Evolutionary conservation across 2,888 invertebrate genomes (phyloP).

Genomic region (Eumacrocentrus americanus): DNA sequence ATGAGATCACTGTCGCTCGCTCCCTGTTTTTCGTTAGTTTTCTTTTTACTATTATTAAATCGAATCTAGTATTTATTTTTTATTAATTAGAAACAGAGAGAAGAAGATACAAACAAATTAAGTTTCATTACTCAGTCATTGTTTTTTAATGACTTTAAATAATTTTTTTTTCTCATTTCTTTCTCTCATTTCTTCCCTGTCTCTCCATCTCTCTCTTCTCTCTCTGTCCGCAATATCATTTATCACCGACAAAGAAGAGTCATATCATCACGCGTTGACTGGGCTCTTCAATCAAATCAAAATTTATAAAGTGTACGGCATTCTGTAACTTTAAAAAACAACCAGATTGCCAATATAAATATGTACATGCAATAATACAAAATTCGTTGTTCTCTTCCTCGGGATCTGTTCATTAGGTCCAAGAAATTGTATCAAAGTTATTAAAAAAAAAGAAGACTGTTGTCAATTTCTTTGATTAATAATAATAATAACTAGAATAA

Average conservation of each 20-base stretch:
- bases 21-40: neutral
- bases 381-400: slow-evolving; percentile 9
- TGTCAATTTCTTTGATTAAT: slow-evolving; percentile 12
- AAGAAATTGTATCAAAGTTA: slow-evolving; percentile 18
- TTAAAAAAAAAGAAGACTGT: slow-evolving; percentile 14
- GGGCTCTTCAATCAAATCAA: slow-evolving; percentile 6
- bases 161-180: neutral
- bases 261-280: neutral
- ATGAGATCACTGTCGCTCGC: slow-evolving; percentile 40
- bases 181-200: neutral
- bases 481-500: slow-evolving; percentile 12
- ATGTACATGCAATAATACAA: slow-evolving; percentile 23
- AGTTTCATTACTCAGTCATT: neutral
- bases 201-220: too few species aligned
- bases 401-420: neutral
- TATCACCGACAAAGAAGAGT: too few species aligned
- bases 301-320: slow-evolving; percentile 6
- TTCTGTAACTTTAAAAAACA: neutral
- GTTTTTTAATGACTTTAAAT: too few species aligned
- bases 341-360: neutral
- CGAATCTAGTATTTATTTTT: slow-evolving; percentile 34
- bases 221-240: too few species aligned
- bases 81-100: neutral
- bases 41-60: slow-evolving; percentile 30
- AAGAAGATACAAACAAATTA: neutral